These are phyloP conservation scores for Antrozous pallidus DNA, from an alignment of 2,797 vertebrate genomes.

Conservation along the genomic window DNA sequence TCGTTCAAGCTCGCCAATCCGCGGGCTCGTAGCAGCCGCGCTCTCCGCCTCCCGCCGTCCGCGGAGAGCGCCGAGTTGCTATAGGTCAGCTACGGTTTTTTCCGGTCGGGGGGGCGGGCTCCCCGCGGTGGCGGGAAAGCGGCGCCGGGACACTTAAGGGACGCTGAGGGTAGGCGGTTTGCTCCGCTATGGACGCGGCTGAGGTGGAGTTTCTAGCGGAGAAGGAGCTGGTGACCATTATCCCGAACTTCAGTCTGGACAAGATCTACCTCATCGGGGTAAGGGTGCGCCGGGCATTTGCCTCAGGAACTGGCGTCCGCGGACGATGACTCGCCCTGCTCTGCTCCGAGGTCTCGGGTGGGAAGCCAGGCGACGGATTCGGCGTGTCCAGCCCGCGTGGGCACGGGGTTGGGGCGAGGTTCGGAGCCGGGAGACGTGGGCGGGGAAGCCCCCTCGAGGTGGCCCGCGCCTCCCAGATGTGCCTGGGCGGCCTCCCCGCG, in stretches of 20 bases:
- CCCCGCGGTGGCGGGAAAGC: constrained; percentile 16
- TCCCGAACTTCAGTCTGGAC: constrained; percentile 96
- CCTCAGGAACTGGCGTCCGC: background rate
- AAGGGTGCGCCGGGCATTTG: background rate
- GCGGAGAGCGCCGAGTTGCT: background rate
- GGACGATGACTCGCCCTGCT: background rate
- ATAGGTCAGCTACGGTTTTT: background rate
- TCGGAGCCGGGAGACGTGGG: background rate
- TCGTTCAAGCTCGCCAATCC: constrained; percentile 29
- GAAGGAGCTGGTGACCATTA: constrained; percentile 92
- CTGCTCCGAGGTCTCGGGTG: background rate
- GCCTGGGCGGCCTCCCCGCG: background rate
- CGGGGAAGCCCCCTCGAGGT: too few species aligned
- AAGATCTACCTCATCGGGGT: constrained; percentile 96
- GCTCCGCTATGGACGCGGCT: constrained; percentile 87
- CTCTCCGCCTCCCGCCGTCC: background rate
- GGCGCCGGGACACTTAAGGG: background rate
- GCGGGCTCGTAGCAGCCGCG: background rate
- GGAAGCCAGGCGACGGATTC: background rate
- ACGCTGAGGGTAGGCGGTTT: background rate
- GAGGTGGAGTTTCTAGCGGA: constrained; percentile 96
- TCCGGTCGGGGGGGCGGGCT: constrained; percentile 35
- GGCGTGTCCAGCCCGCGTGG: background rate
- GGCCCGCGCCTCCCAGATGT: background rate
- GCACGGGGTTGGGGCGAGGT: background rate